Evolutionary conservation across 2,113 vertebrate species (phyloP).

Genomic region (Quiscalus mexicanus): DNA sequence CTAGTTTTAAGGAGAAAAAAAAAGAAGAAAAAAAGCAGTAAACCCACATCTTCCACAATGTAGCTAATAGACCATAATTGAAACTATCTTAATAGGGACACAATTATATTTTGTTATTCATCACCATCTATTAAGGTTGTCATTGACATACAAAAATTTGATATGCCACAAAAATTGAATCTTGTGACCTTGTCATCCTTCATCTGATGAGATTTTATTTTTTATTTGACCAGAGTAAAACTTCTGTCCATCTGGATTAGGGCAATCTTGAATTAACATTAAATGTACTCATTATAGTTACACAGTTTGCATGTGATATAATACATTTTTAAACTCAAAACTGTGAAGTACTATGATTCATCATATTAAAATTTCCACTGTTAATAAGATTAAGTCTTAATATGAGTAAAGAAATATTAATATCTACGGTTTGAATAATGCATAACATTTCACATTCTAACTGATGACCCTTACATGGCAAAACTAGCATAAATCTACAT

Average conservation of each 20-base stretch:
- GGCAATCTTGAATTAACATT: conserved; percentile 79
- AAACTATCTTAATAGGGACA: conserved; percentile 73
- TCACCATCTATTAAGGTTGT: conserved; percentile 74
- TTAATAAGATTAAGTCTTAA: conserved; percentile 79
- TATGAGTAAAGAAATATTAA: conserved; percentile 70
- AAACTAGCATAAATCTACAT: conserved; percentile 71
- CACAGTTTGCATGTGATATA: conserved; percentile 69
- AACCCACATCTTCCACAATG: neutral
- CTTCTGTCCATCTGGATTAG: conserved; percentile 78
- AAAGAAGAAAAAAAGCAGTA: neutral
- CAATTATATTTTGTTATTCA: conserved; percentile 79
- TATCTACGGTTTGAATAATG: conserved; percentile 70
- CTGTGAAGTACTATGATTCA: conserved; percentile 76
- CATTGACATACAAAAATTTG: conserved; percentile 80
- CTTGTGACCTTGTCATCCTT: conserved; percentile 73
- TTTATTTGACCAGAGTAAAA: conserved; percentile 81
- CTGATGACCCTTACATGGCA: conserved; percentile 45
- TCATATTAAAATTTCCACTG: conserved; percentile 71
- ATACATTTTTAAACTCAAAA: conserved; percentile 71
- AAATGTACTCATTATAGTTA: conserved; percentile 79
- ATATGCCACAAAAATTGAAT: conserved; percentile 79
- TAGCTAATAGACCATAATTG: conserved; percentile 65
- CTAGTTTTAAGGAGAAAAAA: neutral
- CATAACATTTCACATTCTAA: conserved; percentile 68
- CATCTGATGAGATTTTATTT: conserved; percentile 81